These are phyloP conservation scores for Stictocephala bisonia DNA, from an alignment of 2,888 invertebrate genomes.

Conservation along the genomic window DNA sequence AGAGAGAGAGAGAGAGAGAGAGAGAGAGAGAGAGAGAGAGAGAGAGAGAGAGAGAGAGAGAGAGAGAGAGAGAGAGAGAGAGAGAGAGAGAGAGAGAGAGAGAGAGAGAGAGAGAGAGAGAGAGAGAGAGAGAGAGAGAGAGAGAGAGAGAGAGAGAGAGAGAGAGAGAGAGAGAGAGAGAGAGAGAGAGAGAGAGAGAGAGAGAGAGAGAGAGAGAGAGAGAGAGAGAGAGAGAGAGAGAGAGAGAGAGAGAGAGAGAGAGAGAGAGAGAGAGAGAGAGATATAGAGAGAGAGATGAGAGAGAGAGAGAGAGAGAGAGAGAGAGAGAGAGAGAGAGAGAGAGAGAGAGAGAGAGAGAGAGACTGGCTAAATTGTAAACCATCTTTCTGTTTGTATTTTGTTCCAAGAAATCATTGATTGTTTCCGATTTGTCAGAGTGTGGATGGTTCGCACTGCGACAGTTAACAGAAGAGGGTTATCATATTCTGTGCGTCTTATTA, in stretches of 20 bases:
- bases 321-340: too few species aligned
- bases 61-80: not conserved
- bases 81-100: not conserved
- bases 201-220: slow-evolving; percentile 8
- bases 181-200: slow-evolving; percentile 12
- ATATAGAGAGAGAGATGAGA: too few species aligned
- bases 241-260: not conserved
- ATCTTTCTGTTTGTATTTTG: too few species aligned
- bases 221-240: slow-evolving; percentile 31
- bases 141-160: slow-evolving; percentile 1
- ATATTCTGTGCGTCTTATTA: too few species aligned
- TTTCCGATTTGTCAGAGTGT: too few species aligned
- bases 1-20: not conserved
- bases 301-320: too few species aligned
- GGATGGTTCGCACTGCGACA: too few species aligned
- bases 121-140: slow-evolving; percentile 28
- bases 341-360: too few species aligned
- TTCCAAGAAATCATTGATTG: too few species aligned
- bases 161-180: slow-evolving; percentile 5
- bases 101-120: slow-evolving; percentile 50
- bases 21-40: not conserved
- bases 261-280: slow-evolving; percentile 6
- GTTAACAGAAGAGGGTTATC: too few species aligned
- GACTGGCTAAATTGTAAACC: too few species aligned
- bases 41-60: slow-evolving; percentile 53